These are phyloP conservation scores for Passer montanus DNA, from an alignment of 2,113 vertebrate species.

Conservation along the genomic window DNA sequence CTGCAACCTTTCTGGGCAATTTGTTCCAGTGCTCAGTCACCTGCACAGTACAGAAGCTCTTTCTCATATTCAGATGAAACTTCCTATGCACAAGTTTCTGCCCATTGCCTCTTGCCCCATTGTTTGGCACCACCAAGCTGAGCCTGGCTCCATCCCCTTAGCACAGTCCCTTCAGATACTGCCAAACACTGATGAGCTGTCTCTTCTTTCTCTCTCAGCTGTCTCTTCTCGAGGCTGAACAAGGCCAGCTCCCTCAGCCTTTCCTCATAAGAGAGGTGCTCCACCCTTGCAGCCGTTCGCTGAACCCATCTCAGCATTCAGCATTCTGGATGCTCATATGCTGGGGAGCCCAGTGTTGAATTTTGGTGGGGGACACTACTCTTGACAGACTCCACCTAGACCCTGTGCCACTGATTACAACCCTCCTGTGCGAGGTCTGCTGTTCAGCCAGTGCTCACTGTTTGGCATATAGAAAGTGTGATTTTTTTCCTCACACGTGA, in stretches of 20 bases:
- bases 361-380: not conserved
- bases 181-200: accelerated
- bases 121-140: not conserved
- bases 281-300: accelerated
- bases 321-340: not conserved
- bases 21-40: not conserved
- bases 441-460: not conserved
- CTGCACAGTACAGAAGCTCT: not conserved
- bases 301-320: accelerated
- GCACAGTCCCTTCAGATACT: not conserved
- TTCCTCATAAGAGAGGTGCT: not conserved
- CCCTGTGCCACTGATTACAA: not conserved
- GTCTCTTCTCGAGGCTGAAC: accelerated
- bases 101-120: not conserved
- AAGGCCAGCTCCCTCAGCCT: not conserved
- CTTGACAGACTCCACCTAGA: not conserved
- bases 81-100: not conserved
- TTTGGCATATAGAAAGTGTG: not conserved
- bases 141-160: not conserved
- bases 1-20: not conserved
- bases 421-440: not conserved
- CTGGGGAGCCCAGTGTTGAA: not conserved
- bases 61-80: not conserved
- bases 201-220: not conserved
- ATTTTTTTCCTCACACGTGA: not conserved